These are phyloP conservation scores for Oxystoma pomonae DNA, from an alignment of 2,888 invertebrate species.

Conservation along the genomic window DNA sequence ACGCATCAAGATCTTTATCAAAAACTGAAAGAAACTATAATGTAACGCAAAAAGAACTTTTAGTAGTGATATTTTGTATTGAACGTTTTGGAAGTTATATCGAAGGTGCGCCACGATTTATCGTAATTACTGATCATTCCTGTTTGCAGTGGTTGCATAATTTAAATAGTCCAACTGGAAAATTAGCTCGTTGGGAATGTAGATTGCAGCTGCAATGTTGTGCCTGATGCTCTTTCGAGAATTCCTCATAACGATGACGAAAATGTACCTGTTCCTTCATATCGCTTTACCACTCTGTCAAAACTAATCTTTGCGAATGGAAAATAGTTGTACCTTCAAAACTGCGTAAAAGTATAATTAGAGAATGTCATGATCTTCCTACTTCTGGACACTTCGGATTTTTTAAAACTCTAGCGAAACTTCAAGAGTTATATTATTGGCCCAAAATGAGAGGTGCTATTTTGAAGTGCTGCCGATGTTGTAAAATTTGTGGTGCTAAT, in stretches of 20 bases:
- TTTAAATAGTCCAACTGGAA: constrained; percentile 27
- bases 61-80: constrained; percentile 29
- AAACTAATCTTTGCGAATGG: not conserved
- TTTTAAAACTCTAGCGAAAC: constrained; percentile 4
- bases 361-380: constrained; percentile 1
- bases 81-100: constrained; percentile 26
- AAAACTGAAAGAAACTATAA: constrained; percentile 19
- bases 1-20: constrained; percentile 24
- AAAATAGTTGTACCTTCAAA: not conserved
- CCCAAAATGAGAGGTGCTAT: constrained; percentile 12
- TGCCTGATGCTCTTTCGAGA: constrained; percentile 22
- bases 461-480: not conserved
- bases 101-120: constrained; percentile 28
- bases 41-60: constrained; percentile 30
- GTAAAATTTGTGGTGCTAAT: constrained; percentile 4
- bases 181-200: constrained; percentile 27
- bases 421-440: constrained; percentile 14
- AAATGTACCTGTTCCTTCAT: not conserved
- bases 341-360: not conserved
- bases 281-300: not conserved
- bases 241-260: not conserved
- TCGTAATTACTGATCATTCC: constrained; percentile 30
- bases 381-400: constrained; percentile 4
- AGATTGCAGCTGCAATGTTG: constrained; percentile 21
- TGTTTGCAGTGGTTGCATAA: constrained; percentile 26